Conservation (phyloP, 35 echinoderm and acorn worm genomes). For the Anneissia japonica region DNA sequence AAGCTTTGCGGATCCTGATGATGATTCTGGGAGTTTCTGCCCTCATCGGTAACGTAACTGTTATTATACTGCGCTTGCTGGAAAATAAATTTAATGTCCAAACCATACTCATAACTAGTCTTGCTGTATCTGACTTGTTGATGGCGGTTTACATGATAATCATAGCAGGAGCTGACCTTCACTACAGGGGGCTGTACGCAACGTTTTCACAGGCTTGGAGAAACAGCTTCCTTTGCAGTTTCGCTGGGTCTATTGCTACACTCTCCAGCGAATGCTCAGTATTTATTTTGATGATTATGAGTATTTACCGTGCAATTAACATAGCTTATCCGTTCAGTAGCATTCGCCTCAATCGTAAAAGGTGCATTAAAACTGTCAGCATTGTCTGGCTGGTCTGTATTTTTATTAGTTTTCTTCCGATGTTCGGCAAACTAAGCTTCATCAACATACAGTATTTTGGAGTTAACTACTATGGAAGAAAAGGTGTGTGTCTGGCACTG, state of each 20-base stretch:
- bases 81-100: not conserved
- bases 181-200: slow-evolving; percentile 15
- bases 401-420: slow-evolving; percentile 12
- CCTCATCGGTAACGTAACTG: slow-evolving; percentile 25
- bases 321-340: slow-evolving; percentile 44
- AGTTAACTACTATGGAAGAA: slow-evolving; percentile 38
- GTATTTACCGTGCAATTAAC: slow-evolving; percentile 24
- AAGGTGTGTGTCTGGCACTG: slow-evolving; percentile 70
- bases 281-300: slow-evolving; percentile 59
- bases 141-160: slow-evolving; percentile 34
- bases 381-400: slow-evolving; percentile 27
- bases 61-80: not conserved
- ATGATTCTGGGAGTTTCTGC: slow-evolving; percentile 16
- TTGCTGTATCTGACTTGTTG: slow-evolving; percentile 22
- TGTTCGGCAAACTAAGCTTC: not conserved
- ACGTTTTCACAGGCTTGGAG: slow-evolving; percentile 21
- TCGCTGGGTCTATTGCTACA: slow-evolving; percentile 51
- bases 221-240: slow-evolving; percentile 25
- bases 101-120: not conserved
- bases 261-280: slow-evolving; percentile 64
- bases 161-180: slow-evolving; percentile 12
- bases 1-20: slow-evolving; percentile 19
- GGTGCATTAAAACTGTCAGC: not conserved
- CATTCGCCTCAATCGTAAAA: slow-evolving; percentile 11
- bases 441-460: not conserved